Conservation (phyloP, 2,888 invertebrate genomes). For the Agriopis leucophaearia region DNA sequence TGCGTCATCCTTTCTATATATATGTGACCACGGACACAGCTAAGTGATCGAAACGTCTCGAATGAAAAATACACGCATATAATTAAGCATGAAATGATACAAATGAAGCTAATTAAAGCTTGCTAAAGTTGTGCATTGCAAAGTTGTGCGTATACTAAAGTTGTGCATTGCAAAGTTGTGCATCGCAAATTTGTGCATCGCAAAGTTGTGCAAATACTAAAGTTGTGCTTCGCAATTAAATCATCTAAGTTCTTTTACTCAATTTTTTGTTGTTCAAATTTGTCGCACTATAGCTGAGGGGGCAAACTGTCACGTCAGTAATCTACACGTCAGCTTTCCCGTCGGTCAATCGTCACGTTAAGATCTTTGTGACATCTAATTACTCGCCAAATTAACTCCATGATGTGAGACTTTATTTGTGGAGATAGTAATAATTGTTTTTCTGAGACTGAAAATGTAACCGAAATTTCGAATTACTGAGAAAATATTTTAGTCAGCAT, state of each 20-base stretch:
- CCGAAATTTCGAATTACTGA: conserved; percentile 11
- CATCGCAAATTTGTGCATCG: too few species aligned
- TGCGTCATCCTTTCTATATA: too few species aligned
- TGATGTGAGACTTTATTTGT: conserved; percentile 60
- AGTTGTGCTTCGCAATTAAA: not conserved
- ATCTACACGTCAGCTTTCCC: conserved; percentile 34
- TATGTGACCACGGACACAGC: too few species aligned
- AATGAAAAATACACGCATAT: too few species aligned
- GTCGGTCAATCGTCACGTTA: conserved; percentile 56
- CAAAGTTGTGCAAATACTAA: not conserved
- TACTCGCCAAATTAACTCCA: conserved; percentile 69
- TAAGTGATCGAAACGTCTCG: too few species aligned
- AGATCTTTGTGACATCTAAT: conserved; percentile 70
- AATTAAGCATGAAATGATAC: too few species aligned
- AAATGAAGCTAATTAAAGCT: too few species aligned
- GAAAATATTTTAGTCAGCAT: conserved; percentile 11
- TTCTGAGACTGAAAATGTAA: conserved; percentile 22
- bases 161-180: not conserved
- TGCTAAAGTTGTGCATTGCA: too few species aligned
- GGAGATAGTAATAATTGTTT: conserved; percentile 36
- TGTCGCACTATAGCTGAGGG: not conserved
- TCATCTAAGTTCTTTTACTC: not conserved
- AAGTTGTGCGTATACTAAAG: too few species aligned
- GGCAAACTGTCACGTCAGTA: conserved; percentile 11
- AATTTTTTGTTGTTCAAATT: not conserved